Base-by-base conservation (phyloP, 2,888 invertebrate species). In the Hydrotaea diabolus region DNA sequence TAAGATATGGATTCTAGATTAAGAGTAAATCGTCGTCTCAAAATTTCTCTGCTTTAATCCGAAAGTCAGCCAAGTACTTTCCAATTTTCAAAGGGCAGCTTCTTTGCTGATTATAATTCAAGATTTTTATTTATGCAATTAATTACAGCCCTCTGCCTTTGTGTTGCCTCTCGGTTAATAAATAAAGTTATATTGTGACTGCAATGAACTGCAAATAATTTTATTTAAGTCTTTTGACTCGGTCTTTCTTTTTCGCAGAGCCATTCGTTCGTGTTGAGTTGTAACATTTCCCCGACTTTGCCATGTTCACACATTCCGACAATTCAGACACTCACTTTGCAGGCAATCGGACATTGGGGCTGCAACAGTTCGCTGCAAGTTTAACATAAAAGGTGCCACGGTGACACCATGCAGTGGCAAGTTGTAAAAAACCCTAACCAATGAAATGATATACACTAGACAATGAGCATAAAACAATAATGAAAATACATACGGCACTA, bases 371-470 rank as follows among this genome's bases (percentile, higher is more conserved):
- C 21, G n/a, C n/a, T 36, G n/a, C 36, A 19, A 66, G 43, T 39
- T 66, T 66, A 69, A 69, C 69, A 69, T 69, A 69, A 62, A 62
- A 62, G 26, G 62, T 62, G 62, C 62, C 31, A 62, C 62, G 69
- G 69, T 69, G 69, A 69, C 69, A 69, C 69, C 69, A 59, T 59
- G 31, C 62, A 62, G 62, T 26, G 59, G 59, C 23, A 62, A 62
- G 62, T 19, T 62, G 62, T 31, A 69, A 46, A 69, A 69, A 69
- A 43, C 23, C 39, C 69, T 46, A 43, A 69, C 21, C 19, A 21
- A 66, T 8, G 19, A 57, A 5, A 49, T n/a, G 9, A 15, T n/a
- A 49, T 7, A 62, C 62, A 8, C n/a, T 15, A 59, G 31, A 62
- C 62, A 62, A 46, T 46, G 43, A 69, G 46, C 69, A 13, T 23